Conservation (phyloP, 1,140 invertebrate genomes). For the Drosophila kohkoa region DNA sequence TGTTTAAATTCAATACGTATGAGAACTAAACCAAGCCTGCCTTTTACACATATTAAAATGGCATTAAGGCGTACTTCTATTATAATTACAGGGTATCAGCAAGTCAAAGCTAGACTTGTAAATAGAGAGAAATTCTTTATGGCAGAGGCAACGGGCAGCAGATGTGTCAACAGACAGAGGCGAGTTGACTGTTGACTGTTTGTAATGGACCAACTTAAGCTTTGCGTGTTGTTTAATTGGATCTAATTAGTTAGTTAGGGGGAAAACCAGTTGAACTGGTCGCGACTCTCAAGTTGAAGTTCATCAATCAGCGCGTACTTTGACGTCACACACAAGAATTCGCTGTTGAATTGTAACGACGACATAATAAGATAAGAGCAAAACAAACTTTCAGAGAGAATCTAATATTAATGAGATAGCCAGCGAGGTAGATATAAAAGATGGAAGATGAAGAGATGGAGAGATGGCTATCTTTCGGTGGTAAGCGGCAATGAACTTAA, state of each 20-base stretch:
- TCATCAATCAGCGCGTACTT: slow-evolving; percentile 18
- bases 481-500: slow-evolving; percentile 36
- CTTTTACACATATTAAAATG: no score
- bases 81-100: not conserved
- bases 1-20: no score
- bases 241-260: slow-evolving; percentile 31
- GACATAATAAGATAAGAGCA: not conserved
- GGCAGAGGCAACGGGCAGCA: not conserved
- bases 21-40: no score
- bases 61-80: no score
- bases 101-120: not conserved
- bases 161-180: slow-evolving; percentile 6
- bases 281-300: slow-evolving; percentile 22
- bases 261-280: slow-evolving; percentile 26
- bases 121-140: slow-evolving; percentile 4
- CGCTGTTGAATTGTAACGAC: slow-evolving; percentile 3
- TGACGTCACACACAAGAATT: slow-evolving; percentile 13
- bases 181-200: slow-evolving; percentile 2
- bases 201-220: slow-evolving; percentile 15
- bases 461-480: slow-evolving; percentile 6
- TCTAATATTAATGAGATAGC: not conserved
- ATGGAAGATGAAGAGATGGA: not conserved
- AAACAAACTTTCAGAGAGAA: slow-evolving; percentile 1
- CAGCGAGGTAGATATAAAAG: not conserved
- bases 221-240: slow-evolving; percentile 26